Evolutionary conservation across 30 jellyfish, hydroid and myxozoan species (phyloP), one percentile per base, ranked within the genome.

Genomic region (Aurelia aurita complex sp. Pacific): DNA sequence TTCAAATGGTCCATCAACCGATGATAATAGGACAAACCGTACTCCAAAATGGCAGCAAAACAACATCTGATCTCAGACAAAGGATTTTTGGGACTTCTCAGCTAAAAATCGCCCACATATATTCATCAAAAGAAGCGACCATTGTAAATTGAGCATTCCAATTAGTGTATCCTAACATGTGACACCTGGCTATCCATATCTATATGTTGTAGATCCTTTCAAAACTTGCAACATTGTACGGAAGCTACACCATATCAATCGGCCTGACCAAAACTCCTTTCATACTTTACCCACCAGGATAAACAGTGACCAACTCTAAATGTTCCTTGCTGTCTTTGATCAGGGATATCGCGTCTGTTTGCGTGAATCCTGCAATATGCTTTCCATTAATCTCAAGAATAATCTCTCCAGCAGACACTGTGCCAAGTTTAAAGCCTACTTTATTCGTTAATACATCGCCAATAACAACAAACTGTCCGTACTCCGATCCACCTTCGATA

Each of bases 401-500:
- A 2, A 95, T 65, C 88, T 91, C 98, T 42, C 99, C 99, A 69
- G 97, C 98, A 3, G 99, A 85, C 71, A 94, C 82, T 43, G 94
- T 78, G 11, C 97, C 97, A 34, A 83, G 80, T 74, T 78, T 79
- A 77, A 64, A 94, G 71, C 89, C 80, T 3, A 94, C 99, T 75
- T 89, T 94, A 64, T 85, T 91, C 10, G 91, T 91, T 9, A 95
- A 77, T 3, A 95, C 95, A 73, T 91, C 98, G 52, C 99, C 99
- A 73, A 95, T 87, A 32, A 95, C 99, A 67, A 95, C 96, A 90
- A 95, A 91, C 36, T 95, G 99, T 3, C 99, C 99, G 80, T 95
- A 90, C 70, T 95, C 99, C 43, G 99, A 95, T 8, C 99, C 99
- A 14, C 99, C 99, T 83, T 95, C 99, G 80, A 95, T 95, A 89